Base-by-base conservation (phyloP, 2,797 vertebrate species). In the Capromys pilorides region DNA sequence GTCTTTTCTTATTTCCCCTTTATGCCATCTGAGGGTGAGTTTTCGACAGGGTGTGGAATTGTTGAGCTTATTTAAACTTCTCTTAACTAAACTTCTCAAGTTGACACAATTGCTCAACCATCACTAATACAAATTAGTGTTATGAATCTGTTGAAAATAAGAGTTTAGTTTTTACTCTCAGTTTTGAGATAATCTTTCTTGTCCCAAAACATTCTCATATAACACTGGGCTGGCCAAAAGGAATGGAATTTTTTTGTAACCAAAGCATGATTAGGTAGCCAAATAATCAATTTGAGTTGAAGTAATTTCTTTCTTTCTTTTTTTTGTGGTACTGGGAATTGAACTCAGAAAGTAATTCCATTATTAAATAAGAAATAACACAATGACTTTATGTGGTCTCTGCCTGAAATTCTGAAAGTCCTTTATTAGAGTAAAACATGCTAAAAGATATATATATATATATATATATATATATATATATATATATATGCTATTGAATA, bases 291-390 rank as follows among this genome's bases (percentile, higher is more conserved):
- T 87, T 96, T 93, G 73, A 95, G 41, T 95, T 97, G 51, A 96
- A 96, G 49, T 94, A 97, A 97, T 97, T 97, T 67, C 36, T 90
- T 97, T 96, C 11, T 54, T 6, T 54, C n/a, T 54, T 54, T 54
- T 12, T 54, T 54, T 54, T 54, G 10, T 54, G 51, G 51, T 54
- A 12, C 14, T 54, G 51, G 51, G 51, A 8, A 45, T 45, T 45
- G 45, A 45, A 45, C 45, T 45, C 45, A 45, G 45, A 45, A 45
- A 45, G 45, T 94, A 97, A 97, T 97, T 98, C 77, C 36, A 90
- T 97, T 96, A 96, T 91, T 97, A 95, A 96, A 91, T 79, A 93
- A 80, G 95, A 96, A 97, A 96, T 54, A 97, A 82, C 96, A 94
- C 93, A 51, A 16, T 95, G 86, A 6, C 62, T 97, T 97, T 97